Conservation (phyloP, 30 jellyfish, hydroid and myxozoan genomes). For the Catostylus mosaicus region DNA sequence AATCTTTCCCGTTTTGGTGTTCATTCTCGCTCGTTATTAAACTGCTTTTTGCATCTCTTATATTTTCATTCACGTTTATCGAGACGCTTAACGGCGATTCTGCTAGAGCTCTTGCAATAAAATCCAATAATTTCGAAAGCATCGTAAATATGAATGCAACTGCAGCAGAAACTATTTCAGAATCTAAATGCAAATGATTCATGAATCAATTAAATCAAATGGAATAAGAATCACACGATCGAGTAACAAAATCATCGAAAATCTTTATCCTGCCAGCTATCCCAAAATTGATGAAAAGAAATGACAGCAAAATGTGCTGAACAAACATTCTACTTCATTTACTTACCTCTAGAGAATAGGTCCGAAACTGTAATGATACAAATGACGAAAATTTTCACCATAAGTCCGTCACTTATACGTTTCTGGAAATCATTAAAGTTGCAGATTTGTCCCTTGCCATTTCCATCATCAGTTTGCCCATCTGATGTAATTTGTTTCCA, state of each 20-base stretch:
- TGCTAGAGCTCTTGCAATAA: slow-evolving; percentile 50
- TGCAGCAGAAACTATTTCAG: slow-evolving; percentile 84
- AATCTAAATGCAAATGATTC: slow-evolving; percentile 44
- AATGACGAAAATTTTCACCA: slow-evolving; percentile 63
- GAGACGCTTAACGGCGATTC: slow-evolving; percentile 25
- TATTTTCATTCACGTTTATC: not conserved
- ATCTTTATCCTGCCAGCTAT: too few relatives aligned
- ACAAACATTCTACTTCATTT: too few relatives aligned
- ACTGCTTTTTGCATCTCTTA: not conserved
- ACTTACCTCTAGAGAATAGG: slow-evolving; percentile 27
- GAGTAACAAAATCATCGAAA: too few relatives aligned
- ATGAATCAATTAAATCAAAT: not conserved
- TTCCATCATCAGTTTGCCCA: not conserved
- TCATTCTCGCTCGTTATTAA: not conserved
- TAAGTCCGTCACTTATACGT: slow-evolving; percentile 34
- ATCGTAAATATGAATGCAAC: slow-evolving; percentile 77
- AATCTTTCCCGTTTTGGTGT: not conserved
- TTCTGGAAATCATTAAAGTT: not conserved
- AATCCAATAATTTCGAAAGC: slow-evolving; percentile 81
- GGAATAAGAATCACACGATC: too few relatives aligned
- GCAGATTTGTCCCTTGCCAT: not conserved
- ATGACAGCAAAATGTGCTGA: too few relatives aligned
- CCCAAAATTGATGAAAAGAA: not conserved
- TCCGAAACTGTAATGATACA: slow-evolving; percentile 51
- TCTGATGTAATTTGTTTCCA: slow-evolving; percentile 3